A percentile compares a stretch with the other conserved stretches of the same genome.
Conservation (phyloP, 1,140 invertebrate species). For the Hirudo medicinalis region DNA sequence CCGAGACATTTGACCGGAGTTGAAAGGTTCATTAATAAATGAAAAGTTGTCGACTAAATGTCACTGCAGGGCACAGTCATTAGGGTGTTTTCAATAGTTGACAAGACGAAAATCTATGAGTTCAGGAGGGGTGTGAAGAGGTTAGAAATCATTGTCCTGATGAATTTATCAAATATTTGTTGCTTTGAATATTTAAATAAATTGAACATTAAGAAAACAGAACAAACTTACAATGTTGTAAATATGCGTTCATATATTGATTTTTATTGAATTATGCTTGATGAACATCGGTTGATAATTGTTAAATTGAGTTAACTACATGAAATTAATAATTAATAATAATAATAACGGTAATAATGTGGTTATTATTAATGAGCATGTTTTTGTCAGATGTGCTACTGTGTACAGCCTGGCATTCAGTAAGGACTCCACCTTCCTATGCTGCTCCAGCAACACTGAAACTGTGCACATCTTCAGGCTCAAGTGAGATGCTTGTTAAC, state of each 20-base stretch:
- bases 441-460: slow-evolving; percentile 84
- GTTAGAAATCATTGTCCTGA: slow-evolving; percentile 39
- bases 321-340: too few species aligned
- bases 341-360: too few species aligned
- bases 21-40: too few species aligned
- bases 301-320: slow-evolving; percentile 20
- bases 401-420: slow-evolving; percentile 81
- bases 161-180: neutral
- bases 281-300: too few species aligned
- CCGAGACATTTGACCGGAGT: too few species aligned
- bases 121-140: slow-evolving; percentile 86
- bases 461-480: slow-evolving; percentile 88
- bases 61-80: slow-evolving; percentile 71
- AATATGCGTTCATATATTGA: too few species aligned
- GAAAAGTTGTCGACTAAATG: too few species aligned
- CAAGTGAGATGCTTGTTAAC: slow-evolving; percentile 34
- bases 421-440: slow-evolving; percentile 67
- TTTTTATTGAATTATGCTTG: too few species aligned
- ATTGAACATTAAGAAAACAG: too few species aligned
- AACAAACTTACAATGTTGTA: too few species aligned
- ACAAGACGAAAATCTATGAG: slow-evolving; percentile 74
- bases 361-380: neutral
- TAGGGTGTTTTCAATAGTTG: slow-evolving; percentile 69
- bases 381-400: slow-evolving; percentile 48
- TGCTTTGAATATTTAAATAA: neutral